Percentiles rank a stretch among this genome's conserved stretches.
Conservation (phyloP, 2,888 invertebrate genomes). For the Ormyrus labotus region DNA sequence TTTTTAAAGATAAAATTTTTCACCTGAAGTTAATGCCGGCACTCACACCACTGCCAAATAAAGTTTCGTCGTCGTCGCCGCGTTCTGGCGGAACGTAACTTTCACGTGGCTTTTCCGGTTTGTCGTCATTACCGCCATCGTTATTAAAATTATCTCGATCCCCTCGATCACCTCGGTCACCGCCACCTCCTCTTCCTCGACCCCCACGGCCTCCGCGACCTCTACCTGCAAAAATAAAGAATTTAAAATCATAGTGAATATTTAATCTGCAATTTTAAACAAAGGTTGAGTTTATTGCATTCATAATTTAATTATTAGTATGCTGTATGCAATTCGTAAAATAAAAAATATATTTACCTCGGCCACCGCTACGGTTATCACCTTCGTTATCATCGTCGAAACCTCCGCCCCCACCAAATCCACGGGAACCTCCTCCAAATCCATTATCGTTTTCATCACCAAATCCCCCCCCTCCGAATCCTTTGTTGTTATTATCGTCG, state of each 20-base stretch:
- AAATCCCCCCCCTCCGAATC: constrained; percentile 5
- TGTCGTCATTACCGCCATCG: constrained; percentile 69
- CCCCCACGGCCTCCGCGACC: constrained; percentile 45
- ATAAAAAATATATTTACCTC: not conserved
- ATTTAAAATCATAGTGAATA: no score
- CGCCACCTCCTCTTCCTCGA: constrained; percentile 49
- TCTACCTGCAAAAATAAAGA: constrained; percentile 20
- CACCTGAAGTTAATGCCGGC: constrained; percentile 86
- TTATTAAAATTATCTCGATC: constrained; percentile 15
- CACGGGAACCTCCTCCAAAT: not conserved
- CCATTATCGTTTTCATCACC: not conserved
- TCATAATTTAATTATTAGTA: no score
- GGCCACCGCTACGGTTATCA: constrained; percentile 43
- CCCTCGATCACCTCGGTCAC: constrained; percentile 55
- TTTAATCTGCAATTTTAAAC: no score
- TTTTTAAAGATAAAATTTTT: not conserved
- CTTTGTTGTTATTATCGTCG: constrained; percentile 46
- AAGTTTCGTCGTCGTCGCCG: constrained; percentile 82
- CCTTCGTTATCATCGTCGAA: constrained; percentile 44
- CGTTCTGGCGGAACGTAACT: constrained; percentile 86
- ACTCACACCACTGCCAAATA: constrained; percentile 83
- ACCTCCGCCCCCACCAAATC: constrained; percentile 37
- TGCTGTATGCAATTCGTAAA: no score
- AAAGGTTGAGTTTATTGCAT: no score
- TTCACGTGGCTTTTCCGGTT: constrained; percentile 69